phyloP scores from a whole-genome alignment of 2,113 vertebrate genomes.

The Toxostoma redivivum region DNA sequence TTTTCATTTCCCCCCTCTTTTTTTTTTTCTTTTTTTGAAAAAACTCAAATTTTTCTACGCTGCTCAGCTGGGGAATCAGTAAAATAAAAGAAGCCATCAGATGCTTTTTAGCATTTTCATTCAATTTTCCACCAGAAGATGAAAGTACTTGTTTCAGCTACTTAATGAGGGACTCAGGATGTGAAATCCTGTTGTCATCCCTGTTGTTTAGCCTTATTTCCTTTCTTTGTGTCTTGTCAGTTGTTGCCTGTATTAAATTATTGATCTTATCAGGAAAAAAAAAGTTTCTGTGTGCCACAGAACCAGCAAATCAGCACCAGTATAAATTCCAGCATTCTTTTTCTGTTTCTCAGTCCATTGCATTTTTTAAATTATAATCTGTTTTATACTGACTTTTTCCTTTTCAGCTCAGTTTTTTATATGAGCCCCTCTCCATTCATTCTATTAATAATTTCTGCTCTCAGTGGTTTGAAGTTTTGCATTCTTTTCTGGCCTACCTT shows the following conservation, averaged over 20 bases:
- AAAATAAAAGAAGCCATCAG: not conserved
- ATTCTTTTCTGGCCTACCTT: not conserved
- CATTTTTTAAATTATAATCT: not conserved
- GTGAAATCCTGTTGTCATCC: not conserved
- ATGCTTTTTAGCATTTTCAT: not conserved
- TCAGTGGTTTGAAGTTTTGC: not conserved
- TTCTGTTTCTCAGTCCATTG: not conserved
- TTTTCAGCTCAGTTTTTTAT: not conserved
- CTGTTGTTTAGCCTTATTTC: not conserved
- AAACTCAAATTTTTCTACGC: not conserved
- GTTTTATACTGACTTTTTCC: not conserved
- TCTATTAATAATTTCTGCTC: not conserved
- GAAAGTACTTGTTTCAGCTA: not conserved
- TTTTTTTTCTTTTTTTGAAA: not conserved
- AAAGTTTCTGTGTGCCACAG: not conserved
- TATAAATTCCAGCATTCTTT: not conserved
- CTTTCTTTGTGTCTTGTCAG: not conserved
- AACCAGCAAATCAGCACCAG: not conserved
- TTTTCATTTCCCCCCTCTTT: not conserved
- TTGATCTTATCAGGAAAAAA: not conserved
- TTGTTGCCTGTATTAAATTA: not conserved
- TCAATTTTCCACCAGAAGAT: not conserved
- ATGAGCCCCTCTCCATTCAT: not conserved
- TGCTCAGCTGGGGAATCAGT: not conserved
- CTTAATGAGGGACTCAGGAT: not conserved